Evolutionary conservation across 2,797 vertebrate species (phyloP), one percentile per base, ranked within the genome.

Genomic region (Rhodeus uyekii): DNA sequence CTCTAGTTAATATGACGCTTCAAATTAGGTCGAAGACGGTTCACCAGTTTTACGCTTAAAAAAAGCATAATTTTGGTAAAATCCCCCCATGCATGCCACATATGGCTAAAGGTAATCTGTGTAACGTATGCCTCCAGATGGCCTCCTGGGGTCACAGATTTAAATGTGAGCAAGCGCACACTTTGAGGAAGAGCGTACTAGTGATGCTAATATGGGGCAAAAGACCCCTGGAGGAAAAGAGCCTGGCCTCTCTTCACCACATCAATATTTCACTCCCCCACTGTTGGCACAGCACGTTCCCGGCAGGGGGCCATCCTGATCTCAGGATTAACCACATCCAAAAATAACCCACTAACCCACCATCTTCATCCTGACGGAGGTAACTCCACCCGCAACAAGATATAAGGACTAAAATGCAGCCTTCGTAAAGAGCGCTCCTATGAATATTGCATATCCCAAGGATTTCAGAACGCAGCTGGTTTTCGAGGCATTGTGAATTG

Each of bases 251-350:
- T 84, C 73, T 78, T 68, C 79, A 77, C 76, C 86, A 83, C 86
- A 88, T 88, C 80, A 88, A 88, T 88, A 87, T 88, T 88, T 88
- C 65, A 88, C 73, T 84, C 77, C 74, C 86, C 81, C 85, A 81
- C 84, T 85, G 84, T 81, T 83, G 81, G 83, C 84, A 72, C 84
- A 77, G 81, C 58, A 74, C 73, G 75, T 82, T 85, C 84, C 50
- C 80, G n/a, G 64, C 71, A 76, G 80, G 84, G 82, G 74, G 76
- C 36, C 84, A 76, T 87, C 82, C 77, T 86, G 80, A 81, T 88
- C 82, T 72, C 58, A 80, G 83, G 80, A 88, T 87, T 86, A 88
- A 84, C 82, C 73, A 83, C 61, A 48, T 86, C 87, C 78, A 84
- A 84, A 88, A 88, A 88, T 88, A 88, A 81, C 80, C 29, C 75